Conservation (phyloP, 2,797 vertebrate genomes). For the Knipowitschia caucasica region DNA sequence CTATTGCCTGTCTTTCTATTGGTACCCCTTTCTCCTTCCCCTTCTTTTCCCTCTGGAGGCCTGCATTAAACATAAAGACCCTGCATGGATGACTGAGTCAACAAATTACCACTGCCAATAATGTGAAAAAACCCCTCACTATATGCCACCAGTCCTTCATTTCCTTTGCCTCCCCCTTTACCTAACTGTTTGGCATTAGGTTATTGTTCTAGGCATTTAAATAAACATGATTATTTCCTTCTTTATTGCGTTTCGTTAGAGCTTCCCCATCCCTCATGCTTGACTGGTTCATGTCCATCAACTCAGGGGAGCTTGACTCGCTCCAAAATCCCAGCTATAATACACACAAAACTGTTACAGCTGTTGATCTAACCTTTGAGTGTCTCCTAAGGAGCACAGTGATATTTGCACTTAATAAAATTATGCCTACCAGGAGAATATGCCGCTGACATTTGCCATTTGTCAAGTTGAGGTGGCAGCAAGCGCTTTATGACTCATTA, state of each 20-base stretch:
- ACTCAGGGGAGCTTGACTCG: slow-evolving; percentile 59
- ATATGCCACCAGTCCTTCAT: slow-evolving; percentile 58
- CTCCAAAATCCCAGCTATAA: slow-evolving; percentile 74
- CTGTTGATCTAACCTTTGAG: slow-evolving; percentile 83
- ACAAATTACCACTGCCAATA: slow-evolving; percentile 83
- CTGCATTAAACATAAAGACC: slow-evolving; percentile 85
- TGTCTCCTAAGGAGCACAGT: slow-evolving; percentile 83
- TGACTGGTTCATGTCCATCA: slow-evolving; percentile 76
- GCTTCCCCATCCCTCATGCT: slow-evolving; percentile 66
- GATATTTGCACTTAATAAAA: slow-evolving; percentile 88
- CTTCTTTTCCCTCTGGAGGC: slow-evolving; percentile 63
- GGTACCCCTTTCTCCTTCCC: slow-evolving; percentile 18
- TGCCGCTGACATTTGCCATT: slow-evolving; percentile 86
- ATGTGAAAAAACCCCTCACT: slow-evolving; percentile 72
- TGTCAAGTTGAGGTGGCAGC: slow-evolving; percentile 79
- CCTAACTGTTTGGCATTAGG: slow-evolving; percentile 63
- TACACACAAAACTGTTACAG: slow-evolving; percentile 80
- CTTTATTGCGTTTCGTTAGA: slow-evolving; percentile 80
- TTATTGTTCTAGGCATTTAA: slow-evolving; percentile 78
- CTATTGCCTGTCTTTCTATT: slow-evolving; percentile 50
- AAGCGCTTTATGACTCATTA: slow-evolving; percentile 79
- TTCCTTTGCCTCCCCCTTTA: slow-evolving; percentile 36
- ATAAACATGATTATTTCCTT: slow-evolving; percentile 79
- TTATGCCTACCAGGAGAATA: slow-evolving; percentile 87
- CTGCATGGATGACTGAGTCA: slow-evolving; percentile 85